A percentile compares a stretch with the other conserved stretches of the same genome.
Conservation (phyloP, 2,888 invertebrate species). For the Tholera decimalis region DNA sequence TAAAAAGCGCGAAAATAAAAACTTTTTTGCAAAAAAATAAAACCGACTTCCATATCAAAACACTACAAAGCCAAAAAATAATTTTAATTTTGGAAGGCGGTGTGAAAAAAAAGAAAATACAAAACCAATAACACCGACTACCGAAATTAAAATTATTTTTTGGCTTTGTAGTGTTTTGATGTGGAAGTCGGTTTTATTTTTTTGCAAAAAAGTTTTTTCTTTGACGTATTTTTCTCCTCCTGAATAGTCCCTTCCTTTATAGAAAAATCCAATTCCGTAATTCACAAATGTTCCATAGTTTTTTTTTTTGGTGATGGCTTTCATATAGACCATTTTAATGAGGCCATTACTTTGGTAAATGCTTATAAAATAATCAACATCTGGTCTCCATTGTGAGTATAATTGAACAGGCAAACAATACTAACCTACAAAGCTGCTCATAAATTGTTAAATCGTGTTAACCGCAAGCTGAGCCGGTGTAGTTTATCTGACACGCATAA, state of each 20-base stretch:
- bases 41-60: too few species aligned
- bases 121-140: too few species aligned
- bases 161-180: too few species aligned
- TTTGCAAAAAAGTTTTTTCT: too few species aligned
- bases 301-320: not conserved
- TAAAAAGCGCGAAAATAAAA: too few species aligned
- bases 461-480: slow-evolving; percentile 56
- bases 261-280: not conserved
- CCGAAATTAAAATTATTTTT: too few species aligned
- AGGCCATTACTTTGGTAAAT: not conserved
- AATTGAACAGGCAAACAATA: slow-evolving; percentile 53
- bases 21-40: too few species aligned
- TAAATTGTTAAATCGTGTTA: slow-evolving; percentile 59
- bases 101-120: too few species aligned
- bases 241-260: not conserved
- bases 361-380: slow-evolving; percentile 5
- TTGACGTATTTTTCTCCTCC: too few species aligned
- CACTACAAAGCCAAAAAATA: too few species aligned
- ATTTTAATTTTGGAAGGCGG: too few species aligned
- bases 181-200: too few species aligned
- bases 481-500: slow-evolving; percentile 64
- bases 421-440: slow-evolving; percentile 54
- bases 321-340: not conserved
- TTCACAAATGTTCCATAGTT: not conserved
- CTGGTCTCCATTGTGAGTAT: slow-evolving; percentile 30